Evolutionary conservation across 2,113 vertebrate genomes (phyloP).

Genomic region (Amazona guildingii): DNA sequence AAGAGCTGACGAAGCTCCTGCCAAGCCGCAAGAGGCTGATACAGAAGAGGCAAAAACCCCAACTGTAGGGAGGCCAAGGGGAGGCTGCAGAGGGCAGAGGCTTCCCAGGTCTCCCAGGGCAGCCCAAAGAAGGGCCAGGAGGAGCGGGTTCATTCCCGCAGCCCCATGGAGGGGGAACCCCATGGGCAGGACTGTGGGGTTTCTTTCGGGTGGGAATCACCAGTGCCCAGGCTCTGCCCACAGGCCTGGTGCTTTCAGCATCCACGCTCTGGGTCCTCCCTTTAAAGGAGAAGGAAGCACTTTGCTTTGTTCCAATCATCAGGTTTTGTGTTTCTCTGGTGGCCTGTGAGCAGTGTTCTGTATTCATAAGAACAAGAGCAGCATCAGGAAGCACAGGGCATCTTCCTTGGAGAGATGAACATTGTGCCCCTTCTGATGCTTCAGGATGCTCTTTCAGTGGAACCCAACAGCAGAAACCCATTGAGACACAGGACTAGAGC

Average conservation of each 20-base stretch:
- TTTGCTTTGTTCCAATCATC: background rate
- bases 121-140: background rate
- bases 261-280: background rate
- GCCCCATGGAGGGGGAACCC: background rate
- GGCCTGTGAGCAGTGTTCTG: background rate
- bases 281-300: background rate
- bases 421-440: background rate
- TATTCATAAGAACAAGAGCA: background rate
- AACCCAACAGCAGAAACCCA: background rate
- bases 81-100: background rate
- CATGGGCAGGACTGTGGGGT: background rate
- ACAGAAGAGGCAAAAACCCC: background rate
- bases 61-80: background rate
- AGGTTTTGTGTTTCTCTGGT: background rate
- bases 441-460: background rate
- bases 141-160: background rate
- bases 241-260: background rate
- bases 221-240: background rate
- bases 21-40: background rate
- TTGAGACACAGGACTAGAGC: background rate
- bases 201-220: background rate
- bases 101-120: background rate
- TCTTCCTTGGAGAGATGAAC: background rate
- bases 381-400: background rate
- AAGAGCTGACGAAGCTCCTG: conserved; percentile 43